Evolutionary conservation across 2,797 vertebrate genomes (phyloP).

Genomic region (Xenops minutus): DNA sequence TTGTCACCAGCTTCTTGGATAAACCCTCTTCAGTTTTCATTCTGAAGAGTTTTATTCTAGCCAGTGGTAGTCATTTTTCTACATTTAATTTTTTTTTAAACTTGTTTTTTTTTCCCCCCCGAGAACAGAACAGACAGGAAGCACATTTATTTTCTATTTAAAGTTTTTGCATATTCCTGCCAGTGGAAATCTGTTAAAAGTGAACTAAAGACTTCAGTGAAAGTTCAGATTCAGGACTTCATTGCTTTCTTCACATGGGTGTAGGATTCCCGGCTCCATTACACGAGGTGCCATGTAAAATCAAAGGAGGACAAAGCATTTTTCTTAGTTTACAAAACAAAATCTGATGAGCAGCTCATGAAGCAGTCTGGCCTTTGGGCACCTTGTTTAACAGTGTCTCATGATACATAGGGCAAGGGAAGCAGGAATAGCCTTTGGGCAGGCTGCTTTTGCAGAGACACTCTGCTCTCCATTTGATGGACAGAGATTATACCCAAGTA

Average conservation of each 20-base stretch:
- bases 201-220: background rate
- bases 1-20: background rate
- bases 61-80: background rate
- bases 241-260: background rate
- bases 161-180: background rate
- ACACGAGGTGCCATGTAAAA: background rate
- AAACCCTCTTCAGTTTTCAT: background rate
- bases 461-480: background rate
- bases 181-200: background rate
- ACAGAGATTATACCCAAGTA: background rate
- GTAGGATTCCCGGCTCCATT: background rate
- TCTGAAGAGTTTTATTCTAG: background rate
- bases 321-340: background rate
- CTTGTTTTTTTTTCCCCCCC: fast-evolving
- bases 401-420: background rate
- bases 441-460: background rate
- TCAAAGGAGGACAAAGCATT: background rate
- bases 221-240: background rate
- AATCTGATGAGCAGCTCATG: background rate
- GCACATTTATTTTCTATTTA: background rate
- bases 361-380: background rate
- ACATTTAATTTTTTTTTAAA: background rate
- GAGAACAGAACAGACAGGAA: background rate
- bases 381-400: background rate
- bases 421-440: background rate